Base-by-base conservation (phyloP, 2,797 vertebrate species). In the Danio jaintianensis region DNA sequence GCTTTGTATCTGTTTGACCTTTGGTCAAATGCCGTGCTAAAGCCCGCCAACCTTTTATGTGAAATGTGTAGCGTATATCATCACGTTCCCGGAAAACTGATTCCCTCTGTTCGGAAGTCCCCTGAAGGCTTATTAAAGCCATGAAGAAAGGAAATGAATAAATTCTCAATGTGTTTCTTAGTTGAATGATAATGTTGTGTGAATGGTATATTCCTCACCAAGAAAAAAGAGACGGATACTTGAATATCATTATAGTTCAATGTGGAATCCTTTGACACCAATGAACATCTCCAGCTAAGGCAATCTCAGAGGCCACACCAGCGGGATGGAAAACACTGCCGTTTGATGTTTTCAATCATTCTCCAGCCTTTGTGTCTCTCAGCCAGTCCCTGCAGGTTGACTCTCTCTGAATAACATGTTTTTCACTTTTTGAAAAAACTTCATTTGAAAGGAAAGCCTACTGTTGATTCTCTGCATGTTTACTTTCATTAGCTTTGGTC, bases 261-360 rank as follows among this genome's bases (percentile, higher is more conserved):
- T 91, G 81, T 85, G 12, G 90, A 91, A 91, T 86, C 85, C 78
- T 85, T 83, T 84, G 80, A 85, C 77, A 83, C 87, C 83, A 88
- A 87, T 88, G 90, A 92, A 84, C 91, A 92, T 92, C 89, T 89
- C 87, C 88, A 89, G 93, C 93, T 93, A 92, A 92, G 91, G 87
- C 86, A 89, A 89, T 90, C 90, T 90, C 92, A 88, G 88, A 89
- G 89, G 91, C 85, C 84, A 86, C 87, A 86, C 89, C 88, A 82
- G 90, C 79, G 83, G 86, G 87, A 83, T 80, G 83, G 87, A 88
- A 86, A 89, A 84, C 88, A 85, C 87, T 91, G 87, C 86, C 70
- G 90, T 94, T 94, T 95, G 93, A 94, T 94, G 94, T 94, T 94
- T 94, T 93, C 93, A 94, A 92, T 94, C 93, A 95, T 93, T 89